A percentile compares a stretch with the other conserved stretches of the same genome.
Evolutionary conservation across 2,797 vertebrate genomes (phyloP).

Genomic region (Otolemur crassicaudatus): DNA sequence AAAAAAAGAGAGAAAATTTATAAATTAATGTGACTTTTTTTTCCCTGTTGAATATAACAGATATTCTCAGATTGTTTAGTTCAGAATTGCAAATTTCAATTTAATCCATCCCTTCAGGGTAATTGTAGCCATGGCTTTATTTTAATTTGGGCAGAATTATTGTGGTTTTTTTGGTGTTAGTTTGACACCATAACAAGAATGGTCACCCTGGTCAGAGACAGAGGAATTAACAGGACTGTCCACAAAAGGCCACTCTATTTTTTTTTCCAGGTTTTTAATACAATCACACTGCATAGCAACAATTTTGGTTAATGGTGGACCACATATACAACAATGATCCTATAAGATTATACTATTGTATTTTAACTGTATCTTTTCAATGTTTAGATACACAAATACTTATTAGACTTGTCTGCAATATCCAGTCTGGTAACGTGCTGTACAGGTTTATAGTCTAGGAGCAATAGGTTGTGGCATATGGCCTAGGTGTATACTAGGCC

Average conservation of each 20-base stretch:
- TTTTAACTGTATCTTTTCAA: not conserved
- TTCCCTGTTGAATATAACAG: not conserved
- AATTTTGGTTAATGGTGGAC: not conserved
- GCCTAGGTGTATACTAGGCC: not conserved
- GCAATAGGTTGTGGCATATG: not conserved
- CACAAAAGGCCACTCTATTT: not conserved
- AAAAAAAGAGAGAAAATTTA: not conserved
- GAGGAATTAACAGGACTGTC: not conserved
- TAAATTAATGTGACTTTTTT: not conserved
- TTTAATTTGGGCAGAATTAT: slow-evolving; percentile 54
- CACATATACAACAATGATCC: too few relatives aligned
- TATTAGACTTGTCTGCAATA: not conserved
- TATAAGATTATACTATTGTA: not conserved
- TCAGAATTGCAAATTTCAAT: slow-evolving; percentile 27
- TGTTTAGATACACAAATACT: not conserved
- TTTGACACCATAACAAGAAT: not conserved
- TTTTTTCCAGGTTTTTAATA: not conserved
- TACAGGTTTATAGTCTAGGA: not conserved
- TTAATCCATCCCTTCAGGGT: not conserved
- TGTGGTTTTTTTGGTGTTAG: not conserved
- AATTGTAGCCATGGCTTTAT: not conserved
- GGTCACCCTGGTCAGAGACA: not conserved
- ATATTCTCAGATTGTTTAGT: slow-evolving; percentile 29
- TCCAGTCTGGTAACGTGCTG: not conserved
- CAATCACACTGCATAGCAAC: not conserved